phyloP scores from a whole-genome alignment of 2,797 vertebrate genomes.

The Silurus aristotelis region DNA sequence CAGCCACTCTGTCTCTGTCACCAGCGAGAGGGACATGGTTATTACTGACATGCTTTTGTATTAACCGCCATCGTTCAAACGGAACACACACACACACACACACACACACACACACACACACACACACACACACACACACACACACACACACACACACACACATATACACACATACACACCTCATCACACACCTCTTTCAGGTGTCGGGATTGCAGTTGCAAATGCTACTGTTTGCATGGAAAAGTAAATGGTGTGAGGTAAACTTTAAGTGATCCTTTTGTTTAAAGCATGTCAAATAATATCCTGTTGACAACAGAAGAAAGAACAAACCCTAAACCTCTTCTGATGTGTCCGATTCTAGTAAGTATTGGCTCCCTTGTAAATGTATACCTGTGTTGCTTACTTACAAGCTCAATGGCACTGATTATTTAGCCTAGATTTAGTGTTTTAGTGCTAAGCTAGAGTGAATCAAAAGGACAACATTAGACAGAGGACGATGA shows the following conservation, averaged over 20 bases:
- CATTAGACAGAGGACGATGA: conserved; percentile 30
- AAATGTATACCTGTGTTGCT: background rate
- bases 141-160: conserved; percentile 40
- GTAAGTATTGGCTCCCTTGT: background rate
- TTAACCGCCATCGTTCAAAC: conserved; percentile 91
- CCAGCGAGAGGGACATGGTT: conserved; percentile 88
- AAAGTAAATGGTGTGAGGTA: conserved; percentile 18
- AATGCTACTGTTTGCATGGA: background rate
- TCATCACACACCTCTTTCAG: conserved; percentile 28
- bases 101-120: conserved; percentile 16
- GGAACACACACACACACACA: conserved; percentile 61
- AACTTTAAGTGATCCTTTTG: background rate
- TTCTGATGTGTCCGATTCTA: background rate
- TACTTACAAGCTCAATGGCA: conserved; percentile 4
- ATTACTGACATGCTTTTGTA: conserved; percentile 93
- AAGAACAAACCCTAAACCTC: background rate
- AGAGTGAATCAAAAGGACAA: conserved; percentile 45
- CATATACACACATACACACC: conserved; percentile 4
- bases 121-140: conserved; percentile 18
- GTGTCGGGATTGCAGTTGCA: conserved; percentile 24
- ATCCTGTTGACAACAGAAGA: background rate
- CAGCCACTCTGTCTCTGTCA: conserved; percentile 97
- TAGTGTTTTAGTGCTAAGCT: conserved; percentile 7
- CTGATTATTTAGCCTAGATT: conserved; percentile 9
- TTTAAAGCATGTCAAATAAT: background rate